Evolutionary conservation across 2,113 vertebrate species (phyloP).

Genomic region (Leptosomus discolor): DNA sequence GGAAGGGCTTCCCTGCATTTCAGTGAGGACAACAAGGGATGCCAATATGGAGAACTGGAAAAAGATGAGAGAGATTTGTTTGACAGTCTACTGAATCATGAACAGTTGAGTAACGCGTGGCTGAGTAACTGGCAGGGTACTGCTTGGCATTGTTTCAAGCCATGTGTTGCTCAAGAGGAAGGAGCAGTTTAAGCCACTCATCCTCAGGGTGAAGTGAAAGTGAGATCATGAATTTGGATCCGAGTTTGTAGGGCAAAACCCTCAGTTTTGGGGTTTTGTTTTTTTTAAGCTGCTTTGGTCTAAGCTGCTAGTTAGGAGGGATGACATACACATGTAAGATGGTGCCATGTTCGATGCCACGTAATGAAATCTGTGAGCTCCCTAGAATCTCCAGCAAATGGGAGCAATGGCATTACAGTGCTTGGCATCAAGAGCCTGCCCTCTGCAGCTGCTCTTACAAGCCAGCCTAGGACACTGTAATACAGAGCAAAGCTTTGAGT

Average conservation of each 20-base stretch:
- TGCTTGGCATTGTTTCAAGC: background rate
- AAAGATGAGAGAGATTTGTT: background rate
- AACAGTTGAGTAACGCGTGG: background rate
- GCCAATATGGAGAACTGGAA: background rate
- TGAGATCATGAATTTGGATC: background rate
- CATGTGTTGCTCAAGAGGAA: background rate
- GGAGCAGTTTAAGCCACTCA: background rate
- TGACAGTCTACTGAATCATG: background rate
- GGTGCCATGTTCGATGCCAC: background rate
- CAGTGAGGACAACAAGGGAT: background rate
- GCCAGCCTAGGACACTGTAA: background rate
- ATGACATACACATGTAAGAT: background rate
- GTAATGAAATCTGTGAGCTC: background rate
- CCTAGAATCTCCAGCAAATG: background rate
- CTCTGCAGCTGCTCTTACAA: background rate
- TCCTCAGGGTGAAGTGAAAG: background rate
- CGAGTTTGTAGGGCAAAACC: background rate
- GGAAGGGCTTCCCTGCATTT: background rate
- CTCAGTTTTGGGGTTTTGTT: too few relatives aligned
- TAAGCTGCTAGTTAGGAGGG: background rate
- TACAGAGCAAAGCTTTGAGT: background rate
- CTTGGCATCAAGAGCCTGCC: background rate
- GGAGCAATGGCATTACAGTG: background rate
- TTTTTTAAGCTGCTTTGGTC: too few relatives aligned
- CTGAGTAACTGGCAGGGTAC: background rate